phyloP scores from a whole-genome alignment of 2,797 vertebrate species.

The Macropus fuliginosus region DNA sequence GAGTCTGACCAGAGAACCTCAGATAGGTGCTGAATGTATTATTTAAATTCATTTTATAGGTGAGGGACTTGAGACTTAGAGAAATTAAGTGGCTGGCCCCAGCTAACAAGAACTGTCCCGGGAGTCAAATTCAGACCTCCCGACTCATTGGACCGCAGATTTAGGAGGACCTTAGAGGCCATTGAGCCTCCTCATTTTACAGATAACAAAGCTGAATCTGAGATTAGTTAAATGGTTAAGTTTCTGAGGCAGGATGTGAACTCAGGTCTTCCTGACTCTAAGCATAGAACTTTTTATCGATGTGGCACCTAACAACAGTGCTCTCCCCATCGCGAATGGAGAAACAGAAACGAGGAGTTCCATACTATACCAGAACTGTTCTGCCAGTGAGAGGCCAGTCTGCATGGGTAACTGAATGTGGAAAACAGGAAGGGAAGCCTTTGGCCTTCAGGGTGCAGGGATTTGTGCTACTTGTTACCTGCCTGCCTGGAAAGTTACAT shows the following conservation, averaged over 20 bases:
- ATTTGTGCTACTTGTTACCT: not conserved
- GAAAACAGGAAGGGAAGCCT: not conserved
- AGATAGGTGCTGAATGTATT: not conserved
- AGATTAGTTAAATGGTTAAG: not conserved
- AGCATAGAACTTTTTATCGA: not conserved
- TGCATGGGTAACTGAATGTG: not conserved
- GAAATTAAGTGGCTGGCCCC: not conserved
- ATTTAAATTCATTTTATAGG: not conserved
- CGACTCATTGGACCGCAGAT: not conserved
- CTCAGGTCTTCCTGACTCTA: not conserved
- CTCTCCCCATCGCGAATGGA: not conserved
- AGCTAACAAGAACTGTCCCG: not conserved
- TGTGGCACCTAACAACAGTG: not conserved
- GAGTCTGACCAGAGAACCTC: not conserved
- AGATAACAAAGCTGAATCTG: not conserved
- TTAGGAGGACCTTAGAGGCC: not conserved
- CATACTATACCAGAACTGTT: not conserved
- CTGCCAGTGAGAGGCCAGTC: not conserved
- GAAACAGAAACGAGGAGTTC: not conserved
- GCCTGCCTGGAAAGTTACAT: not conserved
- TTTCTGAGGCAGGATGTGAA: not conserved
- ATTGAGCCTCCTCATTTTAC: not conserved
- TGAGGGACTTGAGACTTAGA: not conserved
- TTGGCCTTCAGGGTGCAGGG: not conserved
- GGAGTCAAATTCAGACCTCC: not conserved